phyloP scores from a whole-genome alignment of 2,797 vertebrate genomes.

The Syncerus caffer region DNA sequence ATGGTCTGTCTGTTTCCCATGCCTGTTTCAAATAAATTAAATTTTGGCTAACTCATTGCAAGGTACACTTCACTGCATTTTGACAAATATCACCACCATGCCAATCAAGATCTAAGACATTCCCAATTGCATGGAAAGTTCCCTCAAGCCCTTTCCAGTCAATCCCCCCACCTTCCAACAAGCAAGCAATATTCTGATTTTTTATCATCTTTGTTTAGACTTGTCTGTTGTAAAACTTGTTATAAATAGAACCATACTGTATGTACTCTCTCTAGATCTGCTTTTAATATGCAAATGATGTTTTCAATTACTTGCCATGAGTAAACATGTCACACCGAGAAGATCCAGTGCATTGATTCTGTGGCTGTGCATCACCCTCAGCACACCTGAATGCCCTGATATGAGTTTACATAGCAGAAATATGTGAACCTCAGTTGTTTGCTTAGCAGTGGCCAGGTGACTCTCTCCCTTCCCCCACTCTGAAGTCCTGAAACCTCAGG shows the following conservation, averaged over 20 bases:
- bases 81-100: not conserved
- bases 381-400: not conserved
- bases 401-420: not conserved
- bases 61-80: not conserved
- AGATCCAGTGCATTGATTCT: not conserved
- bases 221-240: not conserved
- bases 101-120: not conserved
- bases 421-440: not conserved
- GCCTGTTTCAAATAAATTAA: not conserved
- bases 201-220: not conserved
- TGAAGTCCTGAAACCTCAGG: not conserved
- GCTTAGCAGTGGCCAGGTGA: not conserved
- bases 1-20: not conserved
- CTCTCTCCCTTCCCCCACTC: not conserved
- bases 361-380: not conserved
- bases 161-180: not conserved
- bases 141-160: not conserved
- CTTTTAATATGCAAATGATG: slow-evolving; percentile 7
- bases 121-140: not conserved
- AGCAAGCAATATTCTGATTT: not conserved
- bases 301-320: not conserved
- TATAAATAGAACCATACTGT: not conserved
- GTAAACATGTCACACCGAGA: not conserved
- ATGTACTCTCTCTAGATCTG: not conserved
- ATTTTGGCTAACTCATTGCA: not conserved